phyloP scores from a whole-genome alignment of 2,797 vertebrate genomes.

The Lacerta bilineata region DNA sequence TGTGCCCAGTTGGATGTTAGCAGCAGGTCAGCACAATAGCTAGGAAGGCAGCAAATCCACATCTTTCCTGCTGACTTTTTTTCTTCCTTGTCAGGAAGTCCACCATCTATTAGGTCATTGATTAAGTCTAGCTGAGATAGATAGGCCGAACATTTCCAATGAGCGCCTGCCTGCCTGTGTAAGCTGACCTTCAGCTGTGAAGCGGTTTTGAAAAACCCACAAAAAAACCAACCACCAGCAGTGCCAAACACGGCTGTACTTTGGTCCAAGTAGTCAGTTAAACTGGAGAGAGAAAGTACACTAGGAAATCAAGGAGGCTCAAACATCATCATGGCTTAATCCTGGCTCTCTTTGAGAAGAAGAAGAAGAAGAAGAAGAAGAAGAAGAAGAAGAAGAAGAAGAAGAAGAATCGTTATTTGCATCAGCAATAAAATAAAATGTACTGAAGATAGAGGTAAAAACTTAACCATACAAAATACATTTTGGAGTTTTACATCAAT shows the following conservation, averaged over 20 bases:
- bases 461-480: no score
- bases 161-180: not conserved
- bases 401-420: no score
- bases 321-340: not conserved
- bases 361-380: no score
- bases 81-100: conserved; percentile 61
- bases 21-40: not conserved
- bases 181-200: conserved; percentile 2
- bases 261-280: not conserved
- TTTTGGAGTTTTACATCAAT: no score
- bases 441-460: no score
- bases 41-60: not conserved
- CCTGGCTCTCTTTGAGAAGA: not conserved
- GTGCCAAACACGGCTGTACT: not conserved
- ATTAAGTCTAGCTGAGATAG: conserved; percentile 12
- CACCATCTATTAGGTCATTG: conserved; percentile 1
- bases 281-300: not conserved
- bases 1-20: not conserved
- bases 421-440: no score
- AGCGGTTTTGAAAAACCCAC: not conserved
- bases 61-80: conserved; percentile 20
- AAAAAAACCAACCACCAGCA: no score
- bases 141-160: not conserved
- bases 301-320: not conserved
- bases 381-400: not conserved